Evolutionary conservation across 2,888 invertebrate genomes (phyloP).

Genomic region (Heliconius hortense): DNA sequence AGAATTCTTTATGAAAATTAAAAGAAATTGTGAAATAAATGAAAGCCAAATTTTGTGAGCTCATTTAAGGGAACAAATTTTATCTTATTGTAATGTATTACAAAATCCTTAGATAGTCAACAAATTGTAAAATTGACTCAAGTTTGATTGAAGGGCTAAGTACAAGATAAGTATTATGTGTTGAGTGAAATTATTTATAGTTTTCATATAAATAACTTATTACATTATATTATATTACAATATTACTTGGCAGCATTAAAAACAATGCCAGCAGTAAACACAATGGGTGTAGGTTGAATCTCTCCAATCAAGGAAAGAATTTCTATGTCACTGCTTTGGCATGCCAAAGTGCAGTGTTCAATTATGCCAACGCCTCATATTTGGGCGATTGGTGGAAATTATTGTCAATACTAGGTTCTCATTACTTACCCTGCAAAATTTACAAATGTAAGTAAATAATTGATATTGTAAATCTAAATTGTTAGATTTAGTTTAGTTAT

Average conservation of each 20-base stretch:
- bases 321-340: background rate
- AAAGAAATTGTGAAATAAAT: slow-evolving; percentile 53
- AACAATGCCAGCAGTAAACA: background rate
- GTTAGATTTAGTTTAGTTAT: too few relatives aligned
- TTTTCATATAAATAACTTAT: slow-evolving; percentile 15
- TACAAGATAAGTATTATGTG: slow-evolving; percentile 19
- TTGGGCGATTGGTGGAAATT: too few relatives aligned
- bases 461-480: background rate
- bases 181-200: slow-evolving; percentile 5
- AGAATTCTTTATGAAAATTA: slow-evolving; percentile 23
- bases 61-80: slow-evolving; percentile 70
- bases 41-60: slow-evolving; percentile 52
- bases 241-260: background rate
- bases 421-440: too few relatives aligned
- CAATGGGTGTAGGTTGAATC: background rate
- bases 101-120: slow-evolving; percentile 37
- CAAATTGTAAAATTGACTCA: slow-evolving; percentile 33
- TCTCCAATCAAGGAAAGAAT: background rate
- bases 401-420: too few relatives aligned
- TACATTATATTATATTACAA: background rate
- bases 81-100: slow-evolving; percentile 44
- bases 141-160: slow-evolving; percentile 23
- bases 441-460: background rate
- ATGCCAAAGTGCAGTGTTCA: background rate
- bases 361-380: background rate